Base-by-base conservation (phyloP, 2,113 vertebrate genomes). In the Corvus cornix region DNA sequence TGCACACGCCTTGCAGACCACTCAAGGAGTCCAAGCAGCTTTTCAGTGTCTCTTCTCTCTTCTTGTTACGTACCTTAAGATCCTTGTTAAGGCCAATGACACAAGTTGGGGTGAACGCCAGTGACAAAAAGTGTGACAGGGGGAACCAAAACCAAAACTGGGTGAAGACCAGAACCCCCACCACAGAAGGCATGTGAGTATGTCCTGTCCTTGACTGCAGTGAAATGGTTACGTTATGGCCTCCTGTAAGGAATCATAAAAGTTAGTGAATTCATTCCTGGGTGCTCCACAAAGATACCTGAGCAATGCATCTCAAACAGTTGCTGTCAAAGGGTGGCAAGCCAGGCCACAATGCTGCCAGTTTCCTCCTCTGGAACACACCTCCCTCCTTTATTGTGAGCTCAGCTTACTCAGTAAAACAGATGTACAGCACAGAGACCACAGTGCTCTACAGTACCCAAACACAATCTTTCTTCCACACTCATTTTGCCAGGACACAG, bases 81-180 rank as follows among this genome's bases (percentile, higher is more conserved):
- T 99, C 99, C 94, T 99, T 99, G 98, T 99, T 99, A 91, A 99
- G 99, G 89, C 99, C 99, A 51, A 99, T 99, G 95, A 99, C 99
- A 93, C 99, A 99, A 13, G 99, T 99, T 60, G 99, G 99, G n/a
- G 99, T 99, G 96, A 99, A 99, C 78, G 99, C 98, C 98, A 99
- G 89, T 0, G 99, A 99, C 95, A 99, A 91, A 96, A 99, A 99
- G 95, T 99, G 99, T 55, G 99, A 99, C 73, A 99, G 98, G 6
- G 99, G 99, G 96, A 99, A 99, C 99, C 99, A 99, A 97, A 99
- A 99, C 99, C 99, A 99, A 98, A 99, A 99, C 98, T 99, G 99
- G 68, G 99, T 99, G 95, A 99, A 99, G 96, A 99, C 99, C 94
- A 99, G 98, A 86, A 99, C 98, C 10, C 99, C 99, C 43, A 99